Evolutionary conservation across 2,797 vertebrate genomes (phyloP), one percentile per base, ranked within the genome.

Genomic region (Triplophysa bombifrons): DNA sequence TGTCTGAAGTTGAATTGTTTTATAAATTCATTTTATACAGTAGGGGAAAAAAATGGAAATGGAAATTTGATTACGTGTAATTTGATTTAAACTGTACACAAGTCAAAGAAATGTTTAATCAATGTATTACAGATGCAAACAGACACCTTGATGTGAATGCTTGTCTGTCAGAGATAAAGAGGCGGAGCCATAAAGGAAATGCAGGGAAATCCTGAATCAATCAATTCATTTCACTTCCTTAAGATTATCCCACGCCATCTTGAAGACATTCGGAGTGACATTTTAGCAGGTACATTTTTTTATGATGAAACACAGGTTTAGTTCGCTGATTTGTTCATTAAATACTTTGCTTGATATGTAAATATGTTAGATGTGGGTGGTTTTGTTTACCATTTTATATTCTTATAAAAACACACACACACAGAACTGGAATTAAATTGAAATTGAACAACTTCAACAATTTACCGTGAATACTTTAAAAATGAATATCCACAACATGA

Each of bases 231-330:
- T 46, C 30, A 16, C n/a, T 41, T 76, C 34, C n/a, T 55, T 17
- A 22, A 53, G 19, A 7, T 3, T 44, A 76, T 50, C 74, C 30
- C 11, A 58, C 22, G 13, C 16, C 17, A 3, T 30, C 61, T 67
- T 53, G 0, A 19, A 76, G 64, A 41, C 34, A 3, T 9, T 16
- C 4, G 22, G 38, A 48, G 50, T 41, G 17, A 2, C 38, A 55
- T 7, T 14, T 30, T n/a, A 76, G 4, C 22, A 76, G 74, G 74
- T 76, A n/a, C 14, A 68, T 11, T 27, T 10, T 44, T 25, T 30
- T 50, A 12, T 10, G 46, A 30, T 41, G 3, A 25, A 61, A 17
- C 7, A 30, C 46, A 50, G 30, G 19, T 19, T 70, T 7, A 25
- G 11, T 60, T 60, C 14, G 19, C 56, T 25, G 8, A 14, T 27